A percentile compares a stretch with the other conserved stretches of the same genome.
Conservation (phyloP, 2,888 invertebrate species). For the Hirtodrosophila confusa region DNA sequence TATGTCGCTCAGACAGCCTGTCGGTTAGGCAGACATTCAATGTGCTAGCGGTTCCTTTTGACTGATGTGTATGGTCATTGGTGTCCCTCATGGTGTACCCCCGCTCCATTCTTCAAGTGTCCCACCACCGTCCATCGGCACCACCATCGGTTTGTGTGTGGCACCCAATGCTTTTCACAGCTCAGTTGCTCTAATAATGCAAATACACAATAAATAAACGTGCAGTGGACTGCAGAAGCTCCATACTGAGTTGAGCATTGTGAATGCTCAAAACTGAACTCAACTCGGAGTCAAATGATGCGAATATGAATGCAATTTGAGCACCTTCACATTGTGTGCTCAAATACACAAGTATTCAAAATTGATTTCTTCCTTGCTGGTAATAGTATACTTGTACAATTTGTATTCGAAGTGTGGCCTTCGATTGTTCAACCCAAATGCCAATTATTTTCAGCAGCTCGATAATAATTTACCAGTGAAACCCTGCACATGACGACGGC, state of each 20-base stretch:
- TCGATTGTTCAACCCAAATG: constrained; percentile 19
- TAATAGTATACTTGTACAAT: no score
- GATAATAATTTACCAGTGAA: constrained; percentile 63
- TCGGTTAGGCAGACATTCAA: constrained; percentile 7
- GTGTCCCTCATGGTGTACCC: neutral
- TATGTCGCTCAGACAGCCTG: constrained; percentile 1
- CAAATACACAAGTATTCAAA: neutral
- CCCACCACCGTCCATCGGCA: no score
- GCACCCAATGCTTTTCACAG: constrained; percentile 55
- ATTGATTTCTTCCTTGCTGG: neutral
- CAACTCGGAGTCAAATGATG: constrained; percentile 33
- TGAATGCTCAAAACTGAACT: constrained; percentile 11
- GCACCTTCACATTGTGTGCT: no score
- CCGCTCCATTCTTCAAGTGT: no score
- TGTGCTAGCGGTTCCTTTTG: constrained; percentile 26
- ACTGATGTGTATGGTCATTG: constrained; percentile 45
- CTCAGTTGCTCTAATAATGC: constrained; percentile 66
- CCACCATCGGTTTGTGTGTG: constrained; percentile 2
- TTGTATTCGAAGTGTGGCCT: neutral
- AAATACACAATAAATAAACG: constrained; percentile 75
- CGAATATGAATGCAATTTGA: constrained; percentile 7
- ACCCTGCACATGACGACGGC: constrained; percentile 51
- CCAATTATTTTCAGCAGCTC: constrained; percentile 62
- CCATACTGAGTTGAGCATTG: neutral
- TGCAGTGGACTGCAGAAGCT: constrained; percentile 31